Base-by-base conservation (phyloP, 1,140 invertebrate genomes). In the Cephus cinctus region DNA sequence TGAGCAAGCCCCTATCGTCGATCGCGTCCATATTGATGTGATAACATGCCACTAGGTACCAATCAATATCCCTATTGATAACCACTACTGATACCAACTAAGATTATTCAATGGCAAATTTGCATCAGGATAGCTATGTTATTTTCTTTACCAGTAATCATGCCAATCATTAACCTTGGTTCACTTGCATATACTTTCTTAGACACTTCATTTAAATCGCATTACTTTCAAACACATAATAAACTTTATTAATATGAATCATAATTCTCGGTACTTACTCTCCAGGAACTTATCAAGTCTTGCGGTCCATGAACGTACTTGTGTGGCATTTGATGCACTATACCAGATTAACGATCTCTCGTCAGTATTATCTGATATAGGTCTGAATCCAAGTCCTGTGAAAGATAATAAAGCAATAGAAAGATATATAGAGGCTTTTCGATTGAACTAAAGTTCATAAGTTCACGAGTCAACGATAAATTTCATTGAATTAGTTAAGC, bases 301-400 rank as follows among this genome's bases (percentile, higher is more conserved):
- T 0, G 79, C 59, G 2, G 83, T 80, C 85, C 90, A 94, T 52
- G 81, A 82, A 11, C 82, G 55, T 16, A 83, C 78, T 44, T 88
- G 82, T 0, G 80, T 83, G 11, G 67, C 50, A 48, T 90, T 86
- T n/a, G 79, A 79, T 2, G 80, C 75, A 43, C 82, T 80, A 65
- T 89, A 96, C 81, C 86, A 86, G 59, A 98, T 90, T 0, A 97
- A 77, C 0, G 92, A 92, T 32, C 86, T 87, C 52, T 92, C 86
- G 50, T 92, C 86, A 0, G 82, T 80, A 45, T 80, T 72, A 0
- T 83, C 75, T 15, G 92, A 81, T 42, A 92, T 80, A 0, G 94
- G 94, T 41, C 93, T 80, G 70, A 93, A 96, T 25, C 93, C 94
- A 63, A 97, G 76, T 16, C 90, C 83, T 84, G 48, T 6, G 63